Evolutionary conservation across 2,113 vertebrate species (phyloP), one percentile per base, ranked within the genome.

Genomic region (Cariama cristata): DNA sequence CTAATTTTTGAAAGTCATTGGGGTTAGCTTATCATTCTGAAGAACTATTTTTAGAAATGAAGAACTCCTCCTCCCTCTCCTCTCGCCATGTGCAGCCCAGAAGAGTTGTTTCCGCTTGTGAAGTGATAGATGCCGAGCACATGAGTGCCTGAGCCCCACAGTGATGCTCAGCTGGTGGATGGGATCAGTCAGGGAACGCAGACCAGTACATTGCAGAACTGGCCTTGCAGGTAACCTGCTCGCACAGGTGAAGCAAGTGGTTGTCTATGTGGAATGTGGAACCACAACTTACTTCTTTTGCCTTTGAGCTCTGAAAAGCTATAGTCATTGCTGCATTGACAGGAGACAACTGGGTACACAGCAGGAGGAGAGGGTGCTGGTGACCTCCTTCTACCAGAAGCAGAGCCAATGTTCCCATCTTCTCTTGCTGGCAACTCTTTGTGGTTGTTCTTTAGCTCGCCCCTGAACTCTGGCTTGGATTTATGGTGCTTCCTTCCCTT

Each of bases 1-100:
- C 11, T 85, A 68, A 82, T 89, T 82, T 87, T 93, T 79, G 44
- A 81, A 96, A 91, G 66, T 85, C 45, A 33, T 91, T 75, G 80
- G 60, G 68, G 30, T 92, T 90, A 72, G 63, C 45, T 88, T 93
- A 83, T 83, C 40, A 30, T 96, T 91, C 56, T 55, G 47, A 44
- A 67, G 38, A 87, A 44, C 18, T 89, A 22, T 68, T 87, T 92
- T 52, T 82, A 35, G 52, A 60, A 56, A 56, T 18, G 20, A 44
- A 35, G 56, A 89, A 28, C 16, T 56, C 32, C 47, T 10, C 15
- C 1, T 79, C 47, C 22, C 27, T 76, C 35, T 24, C 26, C 8
- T 67, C 12, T 66, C 9, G n/a, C 38, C 50, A 14, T 0, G 0
- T 14, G 58, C 12, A 83, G 17, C 49, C 17, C 50, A 86, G 47